Percentiles rank a stretch among this genome's conserved stretches.
Evolutionary conservation across 2,797 vertebrate species (phyloP).

Genomic region (Masticophis lateralis): DNA sequence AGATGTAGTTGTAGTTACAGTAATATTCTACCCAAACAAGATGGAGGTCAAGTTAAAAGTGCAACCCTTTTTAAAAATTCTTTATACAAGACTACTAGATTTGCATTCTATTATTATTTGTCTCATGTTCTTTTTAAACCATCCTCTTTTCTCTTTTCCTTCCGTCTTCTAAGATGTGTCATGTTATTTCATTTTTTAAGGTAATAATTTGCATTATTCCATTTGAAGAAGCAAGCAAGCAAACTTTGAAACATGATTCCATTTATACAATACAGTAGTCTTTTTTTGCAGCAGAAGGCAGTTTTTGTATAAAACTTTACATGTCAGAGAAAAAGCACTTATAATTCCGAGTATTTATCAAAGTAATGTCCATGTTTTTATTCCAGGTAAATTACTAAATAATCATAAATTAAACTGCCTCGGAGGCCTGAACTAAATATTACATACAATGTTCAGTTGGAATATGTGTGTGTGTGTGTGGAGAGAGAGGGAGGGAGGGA

Average conservation of each 20-base stretch:
- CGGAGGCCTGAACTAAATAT: background rate
- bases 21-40: background rate
- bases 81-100: background rate
- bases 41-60: background rate
- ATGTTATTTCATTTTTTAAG: background rate
- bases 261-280: background rate
- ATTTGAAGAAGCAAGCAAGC: background rate
- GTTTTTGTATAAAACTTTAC: background rate
- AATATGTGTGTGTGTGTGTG: background rate
- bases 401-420: background rate
- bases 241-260: background rate
- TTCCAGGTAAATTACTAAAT: background rate
- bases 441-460: background rate
- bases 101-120: background rate
- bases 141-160: background rate
- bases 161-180: background rate
- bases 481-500: too few relatives aligned
- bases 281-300: background rate
- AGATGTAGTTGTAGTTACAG: background rate
- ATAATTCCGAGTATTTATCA: slow-evolving; percentile 2
- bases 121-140: background rate
- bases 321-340: background rate
- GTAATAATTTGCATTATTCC: background rate
- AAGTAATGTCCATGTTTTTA: background rate
- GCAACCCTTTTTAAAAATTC: background rate